Evolutionary conservation across 2,797 vertebrate species (phyloP), one percentile per base, ranked within the genome.

Genomic region (Periparus ater): DNA sequence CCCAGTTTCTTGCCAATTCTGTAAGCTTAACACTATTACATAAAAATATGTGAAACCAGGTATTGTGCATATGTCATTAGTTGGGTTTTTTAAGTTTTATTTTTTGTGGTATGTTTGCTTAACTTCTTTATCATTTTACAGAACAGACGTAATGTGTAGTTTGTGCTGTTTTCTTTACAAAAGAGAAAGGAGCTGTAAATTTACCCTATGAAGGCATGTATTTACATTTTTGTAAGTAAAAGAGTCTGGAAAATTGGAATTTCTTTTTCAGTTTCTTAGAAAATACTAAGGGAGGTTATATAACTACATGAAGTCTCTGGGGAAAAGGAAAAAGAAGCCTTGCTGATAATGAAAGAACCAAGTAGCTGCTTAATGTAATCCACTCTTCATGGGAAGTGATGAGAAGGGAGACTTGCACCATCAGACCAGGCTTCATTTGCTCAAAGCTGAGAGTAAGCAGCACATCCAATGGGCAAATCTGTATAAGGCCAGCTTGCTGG

Each of bases 291-390:
- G 36, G 30, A 83, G 71, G 55, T 95, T 92, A 93, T 91, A 44
- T 96, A 94, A 95, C 88, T 85, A 61, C 58, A 44, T 65, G n/a
- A 87, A 87, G 30, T 93, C 72, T 91, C 65, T 47, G 32, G 75
- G 81, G 92, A 62, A 84, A 75, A 68, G 58, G 71, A 78, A 89
- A 32, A 63, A 72, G 91, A 89, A 85, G 40, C 30, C 88, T 88
- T 11, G 1, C 55, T 85, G 90, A 79, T 85, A 93, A 55, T 78
- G 66, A 80, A 88, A 94, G 60, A 96, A 61, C 0, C 0, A 9
- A 87, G 71, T 80, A 74, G 53, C 88, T 96, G 78, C 86, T 93
- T 91, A 94, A 58, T 95, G 87, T 94, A 91, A 91, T 95, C 92
- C 9, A 0, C 68, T 91, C 34, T 65, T 77, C 53, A 32, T 80